phyloP scores from a whole-genome alignment of 2,888 invertebrate genomes.

The Xestia xanthographa region DNA sequence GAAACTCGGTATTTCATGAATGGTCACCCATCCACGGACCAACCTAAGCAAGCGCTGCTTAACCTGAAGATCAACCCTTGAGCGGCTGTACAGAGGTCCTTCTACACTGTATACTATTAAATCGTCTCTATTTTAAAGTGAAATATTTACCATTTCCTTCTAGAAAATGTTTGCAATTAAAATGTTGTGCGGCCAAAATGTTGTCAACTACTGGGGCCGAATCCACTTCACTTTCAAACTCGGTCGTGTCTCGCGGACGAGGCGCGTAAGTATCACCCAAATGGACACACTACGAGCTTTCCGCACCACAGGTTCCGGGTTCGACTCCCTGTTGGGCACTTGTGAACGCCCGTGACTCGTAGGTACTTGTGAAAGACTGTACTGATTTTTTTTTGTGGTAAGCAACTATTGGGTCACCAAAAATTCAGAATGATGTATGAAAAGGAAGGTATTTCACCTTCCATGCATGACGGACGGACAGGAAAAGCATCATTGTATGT shows the following conservation, averaged over 20 bases:
- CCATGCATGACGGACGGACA: not conserved
- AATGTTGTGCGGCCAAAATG: constrained; percentile 64
- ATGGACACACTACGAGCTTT: constrained; percentile 65
- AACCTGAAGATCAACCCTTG: no score
- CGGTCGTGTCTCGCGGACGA: constrained; percentile 76
- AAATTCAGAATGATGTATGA: not conserved
- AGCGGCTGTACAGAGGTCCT: no score
- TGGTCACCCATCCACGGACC: no score
- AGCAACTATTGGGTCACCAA: not conserved
- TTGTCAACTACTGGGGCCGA: constrained; percentile 67
- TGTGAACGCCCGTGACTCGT: constrained; percentile 24
- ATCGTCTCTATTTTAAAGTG: no score
- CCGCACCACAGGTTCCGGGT: constrained; percentile 70
- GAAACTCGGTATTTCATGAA: no score
- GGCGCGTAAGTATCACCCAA: constrained; percentile 65
- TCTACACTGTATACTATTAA: no score
- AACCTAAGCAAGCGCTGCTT: no score
- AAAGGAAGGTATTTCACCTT: not conserved
- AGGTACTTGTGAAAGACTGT: not conserved
- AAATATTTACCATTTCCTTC: no score
- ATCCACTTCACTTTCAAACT: constrained; percentile 84
- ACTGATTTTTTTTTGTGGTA: not conserved
- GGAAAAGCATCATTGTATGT: not conserved
- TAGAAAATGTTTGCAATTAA: not conserved
- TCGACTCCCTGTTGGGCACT: constrained; percentile 46